phyloP scores from a whole-genome alignment of 2,888 invertebrate species.

The Myopa testacea region DNA sequence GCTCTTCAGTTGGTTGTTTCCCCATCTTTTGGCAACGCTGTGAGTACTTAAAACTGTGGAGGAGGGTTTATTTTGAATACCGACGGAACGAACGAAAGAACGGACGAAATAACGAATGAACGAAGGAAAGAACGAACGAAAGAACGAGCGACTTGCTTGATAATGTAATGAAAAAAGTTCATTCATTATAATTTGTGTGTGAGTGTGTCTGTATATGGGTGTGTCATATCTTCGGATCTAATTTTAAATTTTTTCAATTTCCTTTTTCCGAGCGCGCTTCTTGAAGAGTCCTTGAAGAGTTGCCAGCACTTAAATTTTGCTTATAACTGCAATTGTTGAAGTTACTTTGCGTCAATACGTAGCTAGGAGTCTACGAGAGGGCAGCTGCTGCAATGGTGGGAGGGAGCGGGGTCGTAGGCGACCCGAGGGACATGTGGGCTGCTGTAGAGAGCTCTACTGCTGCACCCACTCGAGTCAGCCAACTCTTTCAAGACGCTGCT shows the following conservation, averaged over 20 bases:
- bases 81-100: neutral
- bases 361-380: neutral
- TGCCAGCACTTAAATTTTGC: slow-evolving; percentile 20
- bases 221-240: slow-evolving; percentile 28
- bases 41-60: neutral
- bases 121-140: neutral
- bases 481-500: neutral
- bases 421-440: too few relatives aligned
- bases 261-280: slow-evolving; percentile 3
- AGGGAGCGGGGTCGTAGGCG: neutral
- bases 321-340: slow-evolving; percentile 24
- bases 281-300: slow-evolving; percentile 16
- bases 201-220: neutral
- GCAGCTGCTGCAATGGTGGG: neutral
- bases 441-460: neutral
- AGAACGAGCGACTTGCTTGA: neutral
- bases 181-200: neutral
- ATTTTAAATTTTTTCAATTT: slow-evolving; percentile 16
- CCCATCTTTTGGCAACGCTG: neutral
- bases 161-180: slow-evolving; percentile 18
- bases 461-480: slow-evolving; percentile 2
- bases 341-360: slow-evolving; percentile 9
- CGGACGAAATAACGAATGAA: neutral
- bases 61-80: neutral
- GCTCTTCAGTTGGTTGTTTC: neutral